Evolutionary conservation across 1,140 invertebrate genomes (phyloP).

Genomic region (Pogonomyrmex californicus): DNA sequence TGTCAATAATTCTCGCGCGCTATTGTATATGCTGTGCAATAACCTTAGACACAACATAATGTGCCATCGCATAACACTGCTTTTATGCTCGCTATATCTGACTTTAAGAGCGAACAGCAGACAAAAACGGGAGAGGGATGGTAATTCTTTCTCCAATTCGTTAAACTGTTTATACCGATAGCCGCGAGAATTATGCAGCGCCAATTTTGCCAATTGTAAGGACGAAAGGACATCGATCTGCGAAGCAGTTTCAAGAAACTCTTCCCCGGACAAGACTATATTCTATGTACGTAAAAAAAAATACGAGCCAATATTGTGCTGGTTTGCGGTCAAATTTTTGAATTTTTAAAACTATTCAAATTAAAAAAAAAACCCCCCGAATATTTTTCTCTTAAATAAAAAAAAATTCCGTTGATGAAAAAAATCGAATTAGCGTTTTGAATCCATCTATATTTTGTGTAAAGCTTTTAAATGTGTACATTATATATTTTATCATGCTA

Average conservation of each 20-base stretch:
- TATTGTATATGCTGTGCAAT: slow-evolving; percentile 6
- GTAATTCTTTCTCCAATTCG: slow-evolving; percentile 43
- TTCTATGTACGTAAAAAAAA: neutral
- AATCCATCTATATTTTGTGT: neutral
- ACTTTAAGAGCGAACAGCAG: slow-evolving; percentile 2
- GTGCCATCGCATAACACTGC: neutral
- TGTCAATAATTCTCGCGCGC: neutral
- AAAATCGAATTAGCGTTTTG: neutral
- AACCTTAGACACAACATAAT: slow-evolving; percentile 19
- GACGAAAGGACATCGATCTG: slow-evolving; percentile 35
- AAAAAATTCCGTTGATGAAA: neutral
- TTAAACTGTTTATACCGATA: slow-evolving; percentile 17
- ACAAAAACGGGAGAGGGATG: neutral
- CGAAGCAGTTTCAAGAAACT: neutral
- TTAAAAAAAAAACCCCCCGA: neutral
- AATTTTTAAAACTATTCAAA: neutral
- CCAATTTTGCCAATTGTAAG: slow-evolving; percentile 23
- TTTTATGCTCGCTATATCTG: slow-evolving; percentile 20
- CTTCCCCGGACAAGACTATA: neutral
- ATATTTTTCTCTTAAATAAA: neutral
- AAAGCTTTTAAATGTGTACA: neutral
- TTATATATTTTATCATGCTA: neutral
- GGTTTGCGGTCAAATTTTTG: neutral
- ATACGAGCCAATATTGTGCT: neutral
- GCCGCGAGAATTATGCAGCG: slow-evolving; percentile 41